phyloP scores from a whole-genome alignment of 1,140 invertebrate genomes.

The Globodera rostochiensis region DNA sequence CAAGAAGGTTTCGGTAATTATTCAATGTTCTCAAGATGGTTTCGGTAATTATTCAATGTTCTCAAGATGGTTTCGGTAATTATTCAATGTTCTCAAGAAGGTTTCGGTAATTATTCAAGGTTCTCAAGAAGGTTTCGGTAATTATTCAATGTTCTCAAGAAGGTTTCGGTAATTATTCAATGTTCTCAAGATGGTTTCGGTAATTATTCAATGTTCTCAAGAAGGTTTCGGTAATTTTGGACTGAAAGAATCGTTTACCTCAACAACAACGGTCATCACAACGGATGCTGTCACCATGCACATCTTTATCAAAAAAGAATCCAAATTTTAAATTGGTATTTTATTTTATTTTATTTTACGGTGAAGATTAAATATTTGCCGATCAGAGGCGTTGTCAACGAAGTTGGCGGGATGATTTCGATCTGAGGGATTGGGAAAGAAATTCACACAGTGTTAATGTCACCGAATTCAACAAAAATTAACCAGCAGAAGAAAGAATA shows the following conservation, averaged over 20 bases:
- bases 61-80: too few relatives aligned
- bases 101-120: too few relatives aligned
- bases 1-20: too few relatives aligned
- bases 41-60: too few relatives aligned
- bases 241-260: not conserved
- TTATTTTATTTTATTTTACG: not conserved
- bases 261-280: constrained; percentile 79
- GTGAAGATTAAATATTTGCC: constrained; percentile 95
- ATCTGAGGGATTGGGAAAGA: constrained; percentile 40
- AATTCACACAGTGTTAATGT: not conserved
- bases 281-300: constrained; percentile 99
- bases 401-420: constrained; percentile 95
- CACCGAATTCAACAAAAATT: constrained; percentile 71
- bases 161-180: too few relatives aligned
- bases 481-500: constrained; percentile 95
- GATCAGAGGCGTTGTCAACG: constrained; percentile 88
- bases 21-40: too few relatives aligned
- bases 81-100: too few relatives aligned
- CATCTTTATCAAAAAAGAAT: constrained; percentile 69
- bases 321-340: not conserved
- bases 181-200: too few relatives aligned
- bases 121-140: too few relatives aligned
- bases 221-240: not conserved
- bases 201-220: too few relatives aligned
- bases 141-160: too few relatives aligned